phyloP scores from a whole-genome alignment of 2,888 invertebrate species.

The Sphinx pinastri region DNA sequence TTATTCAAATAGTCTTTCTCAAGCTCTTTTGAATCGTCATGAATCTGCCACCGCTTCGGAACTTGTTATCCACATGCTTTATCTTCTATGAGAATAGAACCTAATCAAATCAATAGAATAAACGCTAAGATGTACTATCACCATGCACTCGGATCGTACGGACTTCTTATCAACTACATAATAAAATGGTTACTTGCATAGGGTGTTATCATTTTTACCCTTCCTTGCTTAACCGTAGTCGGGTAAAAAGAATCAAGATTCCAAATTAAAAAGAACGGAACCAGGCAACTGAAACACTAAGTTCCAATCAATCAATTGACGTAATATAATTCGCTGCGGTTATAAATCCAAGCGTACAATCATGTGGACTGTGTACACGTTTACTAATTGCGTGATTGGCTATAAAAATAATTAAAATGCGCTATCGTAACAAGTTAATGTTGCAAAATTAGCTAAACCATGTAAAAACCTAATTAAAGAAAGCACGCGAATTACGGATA shows the following conservation, averaged over 20 bases:
- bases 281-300: conserved; percentile 10
- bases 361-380: conserved; percentile 38
- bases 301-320: conserved; percentile 58
- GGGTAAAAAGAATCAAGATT: not conserved
- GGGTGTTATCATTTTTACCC: no score
- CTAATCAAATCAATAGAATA: no score
- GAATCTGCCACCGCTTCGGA: no score
- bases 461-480: conserved; percentile 50
- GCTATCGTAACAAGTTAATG: conserved; percentile 65
- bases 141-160: no score
- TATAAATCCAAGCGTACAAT: conserved; percentile 42
- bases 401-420: conserved; percentile 71
- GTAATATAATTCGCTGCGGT: conserved; percentile 63
- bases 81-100: no score
- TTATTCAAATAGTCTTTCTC: no score
- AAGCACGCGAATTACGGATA: not conserved
- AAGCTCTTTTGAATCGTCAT: no score
- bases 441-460: conserved; percentile 58
- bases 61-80: no score
- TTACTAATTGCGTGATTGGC: conserved; percentile 72
- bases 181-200: no score
- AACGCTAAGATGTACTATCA: no score
- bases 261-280: not conserved
- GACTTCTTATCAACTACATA: no score
- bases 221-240: not conserved